These are phyloP conservation scores for Paratrypauchen microcephalus DNA, from an alignment of 2,797 vertebrate species.

Conservation along the genomic window DNA sequence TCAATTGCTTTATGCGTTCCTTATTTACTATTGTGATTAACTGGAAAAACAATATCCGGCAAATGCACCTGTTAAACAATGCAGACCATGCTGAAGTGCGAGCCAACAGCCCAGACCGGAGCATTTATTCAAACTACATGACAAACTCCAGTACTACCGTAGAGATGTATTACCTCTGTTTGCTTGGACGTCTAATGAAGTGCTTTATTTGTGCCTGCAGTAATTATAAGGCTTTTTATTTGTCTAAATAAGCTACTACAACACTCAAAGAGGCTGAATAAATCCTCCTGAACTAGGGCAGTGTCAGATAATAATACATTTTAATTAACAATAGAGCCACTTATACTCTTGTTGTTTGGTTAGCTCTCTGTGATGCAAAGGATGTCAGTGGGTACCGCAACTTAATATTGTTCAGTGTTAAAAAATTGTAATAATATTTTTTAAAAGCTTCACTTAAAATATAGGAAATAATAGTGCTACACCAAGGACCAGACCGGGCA, in stretches of 20 bases:
- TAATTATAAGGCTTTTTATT: conserved; percentile 42
- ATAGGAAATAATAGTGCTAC: no score
- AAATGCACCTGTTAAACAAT: conserved; percentile 16
- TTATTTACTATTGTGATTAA: conserved; percentile 7
- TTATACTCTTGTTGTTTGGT: background rate
- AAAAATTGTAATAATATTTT: background rate
- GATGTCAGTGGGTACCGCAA: background rate
- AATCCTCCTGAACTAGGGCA: conserved; percentile 12
- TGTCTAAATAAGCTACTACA: conserved; percentile 33
- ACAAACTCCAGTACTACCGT: conserved; percentile 30
- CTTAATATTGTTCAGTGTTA: background rate
- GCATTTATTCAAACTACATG: conserved; percentile 28
- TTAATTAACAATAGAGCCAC: conserved; percentile 3
- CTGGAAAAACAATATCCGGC: conserved; percentile 3
- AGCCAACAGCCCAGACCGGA: conserved; percentile 21
- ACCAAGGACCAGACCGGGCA: no score
- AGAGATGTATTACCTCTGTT: conserved; percentile 38
- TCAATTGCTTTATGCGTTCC: conserved; percentile 19
- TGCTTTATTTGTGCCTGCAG: conserved; percentile 28
- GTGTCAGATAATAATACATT: conserved; percentile 6
- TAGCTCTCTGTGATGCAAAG: background rate
- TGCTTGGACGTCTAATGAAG: conserved; percentile 34
- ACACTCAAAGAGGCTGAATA: conserved; percentile 30
- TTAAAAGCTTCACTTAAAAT: background rate
- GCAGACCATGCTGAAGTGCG: background rate